Base-by-base conservation (phyloP, 2,797 vertebrate species). In the Chrosomus eos region DNA sequence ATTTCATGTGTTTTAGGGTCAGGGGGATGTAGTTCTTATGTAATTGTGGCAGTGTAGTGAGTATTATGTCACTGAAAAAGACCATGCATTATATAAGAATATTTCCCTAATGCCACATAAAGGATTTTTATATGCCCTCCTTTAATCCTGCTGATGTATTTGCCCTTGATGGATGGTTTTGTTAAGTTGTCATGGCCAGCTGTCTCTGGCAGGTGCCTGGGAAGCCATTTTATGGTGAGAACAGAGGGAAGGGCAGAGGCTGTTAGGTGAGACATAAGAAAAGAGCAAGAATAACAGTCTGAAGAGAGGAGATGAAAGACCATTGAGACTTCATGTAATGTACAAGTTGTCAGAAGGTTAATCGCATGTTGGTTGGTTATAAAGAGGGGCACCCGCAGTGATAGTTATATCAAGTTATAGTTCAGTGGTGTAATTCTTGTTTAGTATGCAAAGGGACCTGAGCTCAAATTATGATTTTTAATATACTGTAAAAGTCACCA, bases 101-200 rank as follows among this genome's bases (percentile, higher is more conserved):
- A 60, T 86, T 82, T 84, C 86, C 82, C 90, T 92, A 92, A 92
- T 91, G 45, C 81, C 90, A 88, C 79, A 86, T 87, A 66, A 79
- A 88, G 91, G 89, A 90, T 92, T 94, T 92, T 64, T 87, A 90
- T 90, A 89, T 90, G 60, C 31, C 73, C 43, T 86, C 86, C 83
- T 86, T 88, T 91, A 92, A 92, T 94, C 93, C 89, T 45, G 81
- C 85, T 92, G 90, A 92, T 93, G 91, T 88, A 85, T 89, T 89
- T 85, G 80, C 84, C 72, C 77, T 87, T 92, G 90, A 93, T 91
- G 91, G 89, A 90, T 87, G 85, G 90, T 87, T 90, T 92, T 90
- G 86, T 88, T 89, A 89, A 87, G 90, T 89, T 89, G 86, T 72
- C 78, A 75, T 87, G 85, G 86, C 88, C 90, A 91, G 90, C 89